phyloP scores from a whole-genome alignment of 2,113 vertebrate genomes.

The Actenoides lindsayi region DNA sequence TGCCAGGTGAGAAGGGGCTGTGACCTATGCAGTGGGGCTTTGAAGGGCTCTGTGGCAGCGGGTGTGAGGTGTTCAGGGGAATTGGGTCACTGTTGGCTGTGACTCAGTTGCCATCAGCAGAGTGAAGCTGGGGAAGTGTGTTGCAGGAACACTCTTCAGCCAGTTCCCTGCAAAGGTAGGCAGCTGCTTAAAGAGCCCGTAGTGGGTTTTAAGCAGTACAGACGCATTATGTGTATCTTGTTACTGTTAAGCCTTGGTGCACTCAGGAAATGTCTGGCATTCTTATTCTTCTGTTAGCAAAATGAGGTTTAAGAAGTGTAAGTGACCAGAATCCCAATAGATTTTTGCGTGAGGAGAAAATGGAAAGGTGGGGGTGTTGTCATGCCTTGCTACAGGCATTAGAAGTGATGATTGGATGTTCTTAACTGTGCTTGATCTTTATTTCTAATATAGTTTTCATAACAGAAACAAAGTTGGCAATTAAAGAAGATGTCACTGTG shows the following conservation, averaged over 20 bases:
- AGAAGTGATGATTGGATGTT: not conserved
- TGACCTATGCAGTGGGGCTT: not conserved
- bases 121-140: not conserved
- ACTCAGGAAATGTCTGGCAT: not conserved
- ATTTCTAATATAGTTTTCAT: not conserved
- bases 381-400: not conserved
- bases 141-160: not conserved
- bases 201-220: not conserved
- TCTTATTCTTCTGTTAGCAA: not conserved
- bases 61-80: not conserved
- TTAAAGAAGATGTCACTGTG: not conserved
- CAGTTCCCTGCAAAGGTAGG: not conserved
- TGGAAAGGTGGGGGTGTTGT: not conserved
- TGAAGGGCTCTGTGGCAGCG: not conserved
- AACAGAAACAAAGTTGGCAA: not conserved
- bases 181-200: not conserved
- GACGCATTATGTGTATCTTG: not conserved
- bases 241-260: slow-evolving; percentile 3
- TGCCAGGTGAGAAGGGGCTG: not conserved
- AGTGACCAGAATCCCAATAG: not conserved
- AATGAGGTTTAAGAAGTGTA: not conserved
- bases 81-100: not conserved
- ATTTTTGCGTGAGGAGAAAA: not conserved
- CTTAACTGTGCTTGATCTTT: not conserved
- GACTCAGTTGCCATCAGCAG: not conserved